phyloP scores from a whole-genome alignment of 2,797 vertebrate species.

The Strix occidentalis region DNA sequence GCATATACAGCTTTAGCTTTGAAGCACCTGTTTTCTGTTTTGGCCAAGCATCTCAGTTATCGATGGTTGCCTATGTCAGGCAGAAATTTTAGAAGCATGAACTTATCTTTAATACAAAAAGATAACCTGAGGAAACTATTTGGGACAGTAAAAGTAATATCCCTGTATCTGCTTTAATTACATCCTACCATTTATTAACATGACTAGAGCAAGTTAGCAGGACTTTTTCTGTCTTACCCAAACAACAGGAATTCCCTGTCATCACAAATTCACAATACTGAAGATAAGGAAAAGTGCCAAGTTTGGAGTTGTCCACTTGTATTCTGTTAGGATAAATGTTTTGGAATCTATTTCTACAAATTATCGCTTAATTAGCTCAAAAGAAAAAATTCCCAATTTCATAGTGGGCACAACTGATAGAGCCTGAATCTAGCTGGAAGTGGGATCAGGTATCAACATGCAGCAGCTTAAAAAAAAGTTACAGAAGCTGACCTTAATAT shows the following conservation, averaged over 20 bases:
- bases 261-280: not conserved
- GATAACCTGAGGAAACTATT: not conserved
- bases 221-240: not conserved
- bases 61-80: not conserved
- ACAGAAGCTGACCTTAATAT: conserved; percentile 74
- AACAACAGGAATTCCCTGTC: not conserved
- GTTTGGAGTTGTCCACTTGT: not conserved
- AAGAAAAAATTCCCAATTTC: conserved; percentile 66
- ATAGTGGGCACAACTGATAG: conserved; percentile 41
- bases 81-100: not conserved
- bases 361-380: conserved; percentile 69
- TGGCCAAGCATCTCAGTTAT: not conserved
- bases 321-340: conserved; percentile 59
- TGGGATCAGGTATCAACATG: conserved; percentile 65
- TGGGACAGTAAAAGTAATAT: not conserved
- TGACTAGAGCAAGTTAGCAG: not conserved
- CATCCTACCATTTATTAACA: not conserved
- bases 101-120: not conserved
- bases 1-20: not conserved
- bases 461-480: conserved; percentile 71
- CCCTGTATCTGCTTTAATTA: not conserved
- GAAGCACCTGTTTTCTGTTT: not conserved
- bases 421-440: conserved; percentile 54
- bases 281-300: not conserved
- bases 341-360: conserved; percentile 44